Base-by-base conservation (phyloP, 2,113 vertebrate genomes). In the Mirza zaza region DNA sequence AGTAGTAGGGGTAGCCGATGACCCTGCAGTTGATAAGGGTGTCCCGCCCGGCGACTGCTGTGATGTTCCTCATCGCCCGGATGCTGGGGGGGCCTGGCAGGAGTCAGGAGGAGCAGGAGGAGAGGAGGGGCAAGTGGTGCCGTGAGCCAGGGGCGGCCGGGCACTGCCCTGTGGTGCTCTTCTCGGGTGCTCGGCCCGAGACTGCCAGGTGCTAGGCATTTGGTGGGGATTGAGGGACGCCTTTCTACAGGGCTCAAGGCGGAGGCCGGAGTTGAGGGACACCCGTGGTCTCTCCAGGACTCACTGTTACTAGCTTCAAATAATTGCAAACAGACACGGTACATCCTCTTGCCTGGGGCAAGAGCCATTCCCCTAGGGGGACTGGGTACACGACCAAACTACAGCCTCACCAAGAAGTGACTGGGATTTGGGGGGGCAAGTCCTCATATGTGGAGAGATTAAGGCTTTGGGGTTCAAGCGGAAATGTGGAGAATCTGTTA, bases 1-100 rank as follows among this genome's bases (percentile, higher is more conserved):
- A 99, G 98, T 99, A 99, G 98, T 99, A 99, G 0, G 99, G 99
- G 97, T 99, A 99, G 87, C 99, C 99, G 68, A 99, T 99, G 97
- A 99, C 99, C 97, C 99, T 99, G 98, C 99, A 99, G 98, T 99
- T 99, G 98, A 99, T 99, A 97, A 99, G 99, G 95, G 99, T 99
- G 98, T 99, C 99, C 98, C 99, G 99, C 97, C 99, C 99, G 32
- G 99, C 99, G 68, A 99, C 99, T 0, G 99, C 99, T 0, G 99
- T 99, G 98, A 99, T 99, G 98, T 99, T 99, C 97, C 99, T 99
- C 99, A 99, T 99, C 0, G 99, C 99, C 12, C 99, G 99, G 98
- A 99, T 99, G 98, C 99, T 99, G 36, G 99, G 99, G 83, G 99
- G 99, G 70, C 99, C 99, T 99, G 98, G 96, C 80, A 80, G 83